These are phyloP conservation scores for Hyperoplus immaculatus DNA, from an alignment of 2,797 vertebrate species.

Conservation along the genomic window DNA sequence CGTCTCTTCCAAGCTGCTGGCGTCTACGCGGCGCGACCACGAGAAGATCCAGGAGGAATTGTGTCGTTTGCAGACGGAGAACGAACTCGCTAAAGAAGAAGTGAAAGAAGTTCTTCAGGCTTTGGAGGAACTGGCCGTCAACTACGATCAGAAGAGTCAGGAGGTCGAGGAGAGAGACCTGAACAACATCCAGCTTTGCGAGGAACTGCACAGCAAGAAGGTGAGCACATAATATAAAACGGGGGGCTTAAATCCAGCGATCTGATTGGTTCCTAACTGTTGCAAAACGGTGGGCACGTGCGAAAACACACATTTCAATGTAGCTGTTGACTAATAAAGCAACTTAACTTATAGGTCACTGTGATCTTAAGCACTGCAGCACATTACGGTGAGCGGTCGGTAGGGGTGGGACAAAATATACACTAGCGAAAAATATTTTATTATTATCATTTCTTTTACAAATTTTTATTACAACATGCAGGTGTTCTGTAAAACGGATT, in stretches of 20 bases:
- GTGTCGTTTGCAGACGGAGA: constrained; percentile 92
- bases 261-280: background rate
- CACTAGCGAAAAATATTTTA: too few species aligned
- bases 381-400: too few species aligned
- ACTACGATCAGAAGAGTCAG: constrained; percentile 98
- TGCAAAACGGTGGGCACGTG: too few species aligned
- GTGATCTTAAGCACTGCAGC: too few species aligned
- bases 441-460: too few species aligned
- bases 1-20: constrained; percentile 85
- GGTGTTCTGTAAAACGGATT: too few species aligned
- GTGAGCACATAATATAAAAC: constrained; percentile 51
- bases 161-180: constrained; percentile 93
- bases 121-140: constrained; percentile 95
- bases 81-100: constrained; percentile 93
- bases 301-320: too few species aligned
- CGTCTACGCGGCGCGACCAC: constrained; percentile 91
- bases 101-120: constrained; percentile 98
- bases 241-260: background rate
- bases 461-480: too few species aligned
- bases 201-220: constrained; percentile 92
- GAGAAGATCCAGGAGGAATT: constrained; percentile 94
- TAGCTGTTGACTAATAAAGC: too few species aligned
- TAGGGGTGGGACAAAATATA: too few species aligned
- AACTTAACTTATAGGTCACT: too few species aligned
- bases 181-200: constrained; percentile 87